Evolutionary conservation across 2,797 vertebrate genomes (phyloP).

Genomic region (Salmo trutta): DNA sequence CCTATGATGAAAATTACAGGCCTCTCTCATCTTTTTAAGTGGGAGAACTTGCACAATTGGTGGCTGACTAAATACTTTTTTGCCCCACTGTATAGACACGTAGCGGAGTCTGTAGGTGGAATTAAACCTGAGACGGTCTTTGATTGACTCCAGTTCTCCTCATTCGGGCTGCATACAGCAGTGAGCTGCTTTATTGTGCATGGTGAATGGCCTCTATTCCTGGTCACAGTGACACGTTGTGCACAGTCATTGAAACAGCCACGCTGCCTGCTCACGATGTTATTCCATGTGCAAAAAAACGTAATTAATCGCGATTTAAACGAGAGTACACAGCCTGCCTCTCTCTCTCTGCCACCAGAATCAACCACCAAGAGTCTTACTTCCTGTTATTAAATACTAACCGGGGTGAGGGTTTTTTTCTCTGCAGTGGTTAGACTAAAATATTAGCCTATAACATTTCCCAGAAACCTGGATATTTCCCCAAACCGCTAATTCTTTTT

Average conservation of each 20-base stretch:
- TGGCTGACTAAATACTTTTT: no score
- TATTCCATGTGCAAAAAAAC: conserved; percentile 51
- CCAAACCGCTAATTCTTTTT: conserved; percentile 49
- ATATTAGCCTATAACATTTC: conserved; percentile 72
- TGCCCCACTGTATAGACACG: no score
- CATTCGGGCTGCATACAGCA: background rate
- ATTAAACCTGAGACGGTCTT: background rate
- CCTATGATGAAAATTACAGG: no score
- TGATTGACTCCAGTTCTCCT: background rate
- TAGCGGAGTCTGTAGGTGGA: background rate
- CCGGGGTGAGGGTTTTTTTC: conserved; percentile 50
- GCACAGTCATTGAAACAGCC: conserved; percentile 53
- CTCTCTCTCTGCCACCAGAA: conserved; percentile 37
- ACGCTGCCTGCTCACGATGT: conserved; percentile 47
- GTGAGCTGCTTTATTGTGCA: conserved; percentile 1
- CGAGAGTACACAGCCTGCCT: conserved; percentile 60
- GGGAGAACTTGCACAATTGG: no score
- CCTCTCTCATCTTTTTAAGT: no score
- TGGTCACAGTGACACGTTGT: conserved; percentile 38
- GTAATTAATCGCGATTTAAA: conserved; percentile 64
- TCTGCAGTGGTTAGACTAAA: conserved; percentile 66
- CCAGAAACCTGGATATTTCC: conserved; percentile 64
- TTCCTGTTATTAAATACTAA: conserved; percentile 64
- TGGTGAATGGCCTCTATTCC: conserved; percentile 16
- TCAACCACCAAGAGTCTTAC: conserved; percentile 57